These are phyloP conservation scores for Myathropa florea DNA, from an alignment of 2,888 invertebrate species.

Conservation along the genomic window DNA sequence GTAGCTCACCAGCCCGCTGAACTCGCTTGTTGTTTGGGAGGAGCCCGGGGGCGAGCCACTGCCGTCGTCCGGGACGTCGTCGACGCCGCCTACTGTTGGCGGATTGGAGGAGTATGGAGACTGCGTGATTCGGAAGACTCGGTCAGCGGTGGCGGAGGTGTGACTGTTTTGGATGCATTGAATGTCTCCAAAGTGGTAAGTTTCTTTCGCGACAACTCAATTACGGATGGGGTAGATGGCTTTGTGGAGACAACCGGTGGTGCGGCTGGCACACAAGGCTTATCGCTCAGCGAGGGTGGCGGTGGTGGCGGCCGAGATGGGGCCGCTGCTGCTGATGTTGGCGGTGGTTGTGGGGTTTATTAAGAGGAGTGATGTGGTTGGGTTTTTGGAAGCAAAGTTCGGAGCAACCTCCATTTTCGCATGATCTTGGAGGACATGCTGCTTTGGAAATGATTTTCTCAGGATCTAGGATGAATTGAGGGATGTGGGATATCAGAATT, in stretches of 20 bases:
- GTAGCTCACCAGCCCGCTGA: constrained; percentile 94
- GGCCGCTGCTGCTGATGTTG: constrained; percentile 72
- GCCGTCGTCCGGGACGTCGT: constrained; percentile 64
- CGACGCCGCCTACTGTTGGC: constrained; percentile 64
- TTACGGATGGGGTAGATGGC: constrained; percentile 74
- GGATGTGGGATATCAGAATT: too few species aligned
- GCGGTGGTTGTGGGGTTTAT: constrained; percentile 72
- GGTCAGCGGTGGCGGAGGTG: constrained; percentile 72
- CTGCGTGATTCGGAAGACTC: constrained; percentile 75
- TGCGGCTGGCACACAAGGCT: constrained; percentile 66
- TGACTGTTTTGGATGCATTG: constrained; percentile 72
- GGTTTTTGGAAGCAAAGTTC: too few species aligned
- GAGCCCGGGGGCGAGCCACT: constrained; percentile 61
- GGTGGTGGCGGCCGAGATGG: constrained; percentile 73
- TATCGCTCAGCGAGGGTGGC: constrained; percentile 65
- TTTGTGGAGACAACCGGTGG: constrained; percentile 74
- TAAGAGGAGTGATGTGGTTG: too few species aligned
- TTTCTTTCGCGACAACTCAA: constrained; percentile 76
- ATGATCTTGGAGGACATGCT: too few species aligned
- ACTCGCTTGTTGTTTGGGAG: constrained; percentile 84
- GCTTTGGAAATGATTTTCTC: too few species aligned
- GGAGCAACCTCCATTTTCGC: too few species aligned
- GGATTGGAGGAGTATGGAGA: constrained; percentile 73
- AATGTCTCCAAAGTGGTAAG: constrained; percentile 78
- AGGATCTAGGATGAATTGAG: too few species aligned